Evolutionary conservation across 1,140 invertebrate species (phyloP), one percentile per base, ranked within the genome.

Genomic region (Scaptomyza graminum): DNA sequence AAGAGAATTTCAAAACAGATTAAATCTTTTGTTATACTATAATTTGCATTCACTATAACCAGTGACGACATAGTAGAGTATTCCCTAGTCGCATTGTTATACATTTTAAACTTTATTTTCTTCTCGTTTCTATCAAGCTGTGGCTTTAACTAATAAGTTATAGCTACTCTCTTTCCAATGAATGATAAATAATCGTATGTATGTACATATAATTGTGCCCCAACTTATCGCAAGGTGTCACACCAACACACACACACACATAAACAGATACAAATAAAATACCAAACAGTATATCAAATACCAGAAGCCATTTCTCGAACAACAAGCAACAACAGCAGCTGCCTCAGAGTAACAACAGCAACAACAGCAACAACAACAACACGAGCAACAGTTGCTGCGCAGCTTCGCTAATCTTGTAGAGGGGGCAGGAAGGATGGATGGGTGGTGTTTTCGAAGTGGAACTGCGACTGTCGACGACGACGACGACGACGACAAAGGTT

Each of bases 381-480:
- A 22, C 18, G 18, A 39, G 37, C 37, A 41, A 41, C 9, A 39
- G 4, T 50, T 47, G 60, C 37, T 52, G 59, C 62, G 65, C 75
- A 77, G 75, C 75, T 55, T 77, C 75, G 75, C 44, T 77, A 77
- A 74, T 77, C 75, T 70, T 57, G 37, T 15, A 43, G 22, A 12
- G 34, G n/a, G 34, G 1, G 9, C 15, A 8, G 31, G 31, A 12
- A 16, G 39, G 25, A 16, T 13, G 9, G 12, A 6, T 31, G 9
- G 28, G 55, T 12, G 13, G 37, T n/a, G 18, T n/a, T 55, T 12
- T n/a, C 28, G 25, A 28, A 51, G 47, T 55, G 7, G 16, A 31
- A 56, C n/a, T 34, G 46, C 47, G 37, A 55, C 59, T 65, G 44
- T 18, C 18, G 18, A 1, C 18, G 18, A 18, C 51, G 43, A 67